Evolutionary conservation across 2,113 vertebrate species (phyloP), one percentile per base, ranked within the genome.

Genomic region (Sinocyclocheilus anshuiensis): DNA sequence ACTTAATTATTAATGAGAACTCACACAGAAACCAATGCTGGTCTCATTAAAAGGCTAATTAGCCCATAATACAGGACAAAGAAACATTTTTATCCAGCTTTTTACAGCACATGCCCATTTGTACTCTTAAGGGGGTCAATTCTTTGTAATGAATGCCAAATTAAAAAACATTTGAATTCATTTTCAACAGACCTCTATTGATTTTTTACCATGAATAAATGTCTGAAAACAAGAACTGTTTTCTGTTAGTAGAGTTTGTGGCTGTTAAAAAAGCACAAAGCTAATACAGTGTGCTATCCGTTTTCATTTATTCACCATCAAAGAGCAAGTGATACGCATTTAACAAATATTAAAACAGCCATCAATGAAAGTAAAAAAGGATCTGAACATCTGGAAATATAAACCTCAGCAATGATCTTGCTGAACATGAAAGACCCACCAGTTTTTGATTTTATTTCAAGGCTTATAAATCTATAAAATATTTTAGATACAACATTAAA

Each of bases 241-340:
- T 75, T 22, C 39, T 75, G 33, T 75, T 50, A 72, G 29, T 72
- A 24, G 11, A 77, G 18, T 39, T 29, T 39, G 22, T 22, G n/a
- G 81, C 33, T 71, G 16, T 71, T 33, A 69, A 15, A 45, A n/a
- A 48, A 74, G 33, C 33, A 86, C n/a, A 57, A 48, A 16, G 55
- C 22, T 57, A 36, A 53, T 48, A 24, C 7, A 77, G 18, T 55
- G 18, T 55, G 53, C 55, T 18, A 8, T 45, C 26, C 75, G 39
- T 71, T 80, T 36, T 81, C 20, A 71, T 88, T 89, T 89, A 87
- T 81, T 87, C 82, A 67, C 20, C 65, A 59, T 78, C 50, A 69
- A 36, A 76, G 20, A 76, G 77, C 8, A 83, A 81, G 71, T 55
- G 79, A 36, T 59, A 48, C 59, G 33, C n/a, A 53, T 79, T 82